Percentiles rank a stretch among this genome's conserved stretches.
phyloP scores from a whole-genome alignment of 2,797 vertebrate species.

The Melanotaenia boesemani region DNA sequence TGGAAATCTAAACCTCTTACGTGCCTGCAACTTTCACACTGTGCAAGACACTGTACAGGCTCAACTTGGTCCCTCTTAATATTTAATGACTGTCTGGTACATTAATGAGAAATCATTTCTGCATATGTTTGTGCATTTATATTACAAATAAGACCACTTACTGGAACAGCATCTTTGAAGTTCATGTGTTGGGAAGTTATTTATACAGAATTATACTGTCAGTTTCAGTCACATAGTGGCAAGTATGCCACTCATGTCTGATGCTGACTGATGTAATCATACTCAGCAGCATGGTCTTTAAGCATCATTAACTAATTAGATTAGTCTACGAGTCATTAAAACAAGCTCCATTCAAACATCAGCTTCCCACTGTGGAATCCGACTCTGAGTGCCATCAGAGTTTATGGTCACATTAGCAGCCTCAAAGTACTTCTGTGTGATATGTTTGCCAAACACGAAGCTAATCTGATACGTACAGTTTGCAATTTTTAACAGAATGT shows the following conservation, averaged over 20 bases:
- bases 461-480: constrained; percentile 1
- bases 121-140: background rate
- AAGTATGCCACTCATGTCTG: constrained; percentile 9
- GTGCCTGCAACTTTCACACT: background rate
- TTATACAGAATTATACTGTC: background rate
- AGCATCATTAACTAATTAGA: constrained; percentile 30
- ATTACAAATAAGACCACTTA: background rate
- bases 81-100: too few species aligned
- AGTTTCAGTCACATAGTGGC: background rate
- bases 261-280: constrained; percentile 13
- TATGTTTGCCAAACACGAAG: background rate
- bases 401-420: background rate
- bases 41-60: background rate
- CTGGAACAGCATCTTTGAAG: background rate
- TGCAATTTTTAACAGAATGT: background rate
- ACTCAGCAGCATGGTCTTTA: constrained; percentile 18
- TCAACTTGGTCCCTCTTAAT: too few species aligned
- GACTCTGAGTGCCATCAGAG: background rate
- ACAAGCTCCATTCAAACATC: constrained; percentile 14
- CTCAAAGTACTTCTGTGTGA: background rate
- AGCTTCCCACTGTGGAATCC: constrained; percentile 15
- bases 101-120: too few species aligned
- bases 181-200: background rate
- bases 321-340: constrained; percentile 22
- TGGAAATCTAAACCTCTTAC: background rate